These are phyloP conservation scores for Eurystomus gularis DNA, from an alignment of 2,113 vertebrate species.

Conservation along the genomic window DNA sequence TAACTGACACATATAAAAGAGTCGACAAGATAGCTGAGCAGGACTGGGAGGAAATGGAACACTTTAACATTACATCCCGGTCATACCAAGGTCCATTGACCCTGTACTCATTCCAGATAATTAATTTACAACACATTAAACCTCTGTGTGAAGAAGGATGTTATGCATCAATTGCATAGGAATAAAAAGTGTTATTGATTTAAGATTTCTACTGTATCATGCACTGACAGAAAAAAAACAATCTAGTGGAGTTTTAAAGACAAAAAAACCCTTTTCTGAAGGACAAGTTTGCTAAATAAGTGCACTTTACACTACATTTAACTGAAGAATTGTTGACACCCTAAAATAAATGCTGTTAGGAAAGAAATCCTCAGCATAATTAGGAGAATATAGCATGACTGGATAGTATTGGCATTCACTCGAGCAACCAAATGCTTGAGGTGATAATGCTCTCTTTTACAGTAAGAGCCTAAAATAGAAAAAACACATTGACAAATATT, in stretches of 20 bases:
- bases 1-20: slow-evolving; percentile 15
- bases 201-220: slow-evolving; percentile 59
- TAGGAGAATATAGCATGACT: slow-evolving; percentile 28
- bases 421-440: slow-evolving; percentile 58
- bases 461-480: slow-evolving; percentile 76
- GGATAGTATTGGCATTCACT: slow-evolving; percentile 67
- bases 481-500: slow-evolving; percentile 61
- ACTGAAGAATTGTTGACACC: slow-evolving; percentile 23
- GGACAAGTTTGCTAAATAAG: slow-evolving; percentile 59
- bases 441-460: slow-evolving; percentile 75
- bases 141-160: slow-evolving; percentile 78
- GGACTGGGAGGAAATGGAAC: slow-evolving; percentile 68
- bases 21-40: slow-evolving; percentile 27
- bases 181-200: slow-evolving; percentile 78
- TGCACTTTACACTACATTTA: slow-evolving; percentile 44
- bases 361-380: slow-evolving; percentile 33
- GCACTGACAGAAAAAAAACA: slow-evolving; percentile 46
- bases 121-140: slow-evolving; percentile 89
- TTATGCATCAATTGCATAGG: slow-evolving; percentile 74
- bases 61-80: slow-evolving; percentile 63
- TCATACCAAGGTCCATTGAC: slow-evolving; percentile 84
- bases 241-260: slow-evolving; percentile 1
- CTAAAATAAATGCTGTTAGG: not conserved
- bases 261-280: slow-evolving; percentile 37
- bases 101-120: slow-evolving; percentile 81